Evolutionary conservation across 2,888 invertebrate genomes (phyloP), one percentile per base, ranked within the genome.

Genomic region (Torymus auratus): DNA sequence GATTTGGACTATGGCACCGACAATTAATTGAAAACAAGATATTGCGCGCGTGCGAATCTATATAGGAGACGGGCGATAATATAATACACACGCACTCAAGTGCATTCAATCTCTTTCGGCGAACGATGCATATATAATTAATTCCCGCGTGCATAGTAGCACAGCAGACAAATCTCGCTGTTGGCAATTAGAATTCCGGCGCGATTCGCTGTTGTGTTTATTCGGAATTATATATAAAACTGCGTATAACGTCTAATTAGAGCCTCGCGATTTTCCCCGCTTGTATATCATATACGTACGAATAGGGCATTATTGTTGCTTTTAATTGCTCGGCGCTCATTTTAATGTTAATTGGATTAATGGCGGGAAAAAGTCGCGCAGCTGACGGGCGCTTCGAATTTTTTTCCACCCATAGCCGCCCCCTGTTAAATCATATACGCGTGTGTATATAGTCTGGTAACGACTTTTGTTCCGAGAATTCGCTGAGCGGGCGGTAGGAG

Each of bases 1-100:
- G 83, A 85, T 83, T 85, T 86, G 87, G 86, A 88, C 85, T 86
- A 86, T 87, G 87, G 86, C 86, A 86, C 88, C 86, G 85, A 85
- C 88, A 89, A 89, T 89, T 89, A 88, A 88, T 88, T 88, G 86
- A 88, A 89, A 89, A 89, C 88, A 88, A 87, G 88, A 88, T 88
- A 88, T 5, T 41, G 15, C 14, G 10, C 13, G 7, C 13, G 41
- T n/a, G n/a, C 52, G 55, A 41, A 67, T 55, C 4, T 14, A n/a
- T 58, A 52, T 69, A 23, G 58, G 28, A 52, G 17, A 62, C 50
- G 56, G 61, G 11, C 23, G 71, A 71, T 65, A 58, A 52, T 28
- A 28, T 4, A 28, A 28, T 28, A 7, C 28, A 4, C 28, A 4
- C 3, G 28, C 41, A 13, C 52, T 60, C 53, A 61, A 65, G 78